Evolutionary conservation across 2,888 invertebrate species (phyloP).

Genomic region (Eremobia ochroleuca): DNA sequence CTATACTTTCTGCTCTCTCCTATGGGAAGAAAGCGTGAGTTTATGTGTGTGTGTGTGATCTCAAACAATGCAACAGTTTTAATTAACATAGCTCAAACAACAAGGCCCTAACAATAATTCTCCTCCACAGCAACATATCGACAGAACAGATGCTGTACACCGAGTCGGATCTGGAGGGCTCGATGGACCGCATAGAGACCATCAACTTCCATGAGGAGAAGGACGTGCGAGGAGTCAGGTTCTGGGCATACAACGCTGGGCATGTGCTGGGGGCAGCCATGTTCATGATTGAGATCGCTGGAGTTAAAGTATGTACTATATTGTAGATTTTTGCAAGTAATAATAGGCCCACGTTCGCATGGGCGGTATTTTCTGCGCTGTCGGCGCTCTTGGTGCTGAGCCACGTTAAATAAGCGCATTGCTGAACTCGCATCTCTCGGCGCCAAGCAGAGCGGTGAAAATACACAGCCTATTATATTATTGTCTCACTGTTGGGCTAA

Average conservation of each 20-base stretch:
- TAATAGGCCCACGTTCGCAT: neutral
- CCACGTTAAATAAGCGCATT: neutral
- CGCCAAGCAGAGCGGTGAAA: neutral
- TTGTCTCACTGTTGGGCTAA: too few relatives aligned
- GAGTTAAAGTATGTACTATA: slow-evolving; percentile 93
- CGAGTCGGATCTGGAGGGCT: slow-evolving; percentile 98
- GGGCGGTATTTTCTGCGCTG: neutral
- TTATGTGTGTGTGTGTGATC: too few relatives aligned
- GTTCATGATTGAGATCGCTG: slow-evolving; percentile 99
- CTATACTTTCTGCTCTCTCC: too few relatives aligned
- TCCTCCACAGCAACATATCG: slow-evolving; percentile 95
- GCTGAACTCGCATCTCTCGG: neutral
- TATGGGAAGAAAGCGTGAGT: too few relatives aligned
- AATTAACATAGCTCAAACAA: neutral
- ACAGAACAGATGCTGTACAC: slow-evolving; percentile 99
- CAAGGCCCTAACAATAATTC: neutral
- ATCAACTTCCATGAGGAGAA: slow-evolving; percentile 99
- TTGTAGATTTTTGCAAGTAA: neutral
- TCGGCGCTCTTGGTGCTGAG: neutral
- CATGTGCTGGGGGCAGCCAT: slow-evolving; percentile 99
- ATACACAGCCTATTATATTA: neutral
- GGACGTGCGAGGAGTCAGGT: slow-evolving; percentile 98
- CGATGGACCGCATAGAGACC: slow-evolving; percentile 99
- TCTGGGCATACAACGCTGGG: slow-evolving; percentile 99
- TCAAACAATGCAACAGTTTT: neutral